Conservation (phyloP, 2,113 vertebrate genomes). For the Phyllostomus hastatus region DNA sequence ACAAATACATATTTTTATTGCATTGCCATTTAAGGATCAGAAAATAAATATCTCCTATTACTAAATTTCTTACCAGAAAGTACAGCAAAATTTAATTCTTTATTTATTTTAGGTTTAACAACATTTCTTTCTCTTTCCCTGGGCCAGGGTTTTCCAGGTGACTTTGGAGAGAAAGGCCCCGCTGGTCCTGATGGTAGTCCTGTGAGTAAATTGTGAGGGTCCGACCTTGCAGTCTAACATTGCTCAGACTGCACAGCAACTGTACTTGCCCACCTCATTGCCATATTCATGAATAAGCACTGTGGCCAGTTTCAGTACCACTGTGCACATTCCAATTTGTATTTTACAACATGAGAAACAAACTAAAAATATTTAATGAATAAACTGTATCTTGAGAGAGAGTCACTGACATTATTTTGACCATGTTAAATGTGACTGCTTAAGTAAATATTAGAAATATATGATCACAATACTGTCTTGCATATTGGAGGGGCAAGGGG, state of each 20-base stretch:
- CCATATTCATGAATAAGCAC: neutral
- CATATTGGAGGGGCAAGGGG: neutral
- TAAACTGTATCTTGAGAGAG: neutral
- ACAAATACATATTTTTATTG: neutral
- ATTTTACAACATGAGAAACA: neutral
- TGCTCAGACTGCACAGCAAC: neutral
- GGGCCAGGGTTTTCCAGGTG: constrained; percentile 88
- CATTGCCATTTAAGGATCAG: neutral
- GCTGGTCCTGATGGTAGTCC: constrained; percentile 94
- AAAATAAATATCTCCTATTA: neutral
- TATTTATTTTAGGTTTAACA: neutral
- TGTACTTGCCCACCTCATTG: neutral
- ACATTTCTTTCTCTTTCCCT: neutral
- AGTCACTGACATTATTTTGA: neutral
- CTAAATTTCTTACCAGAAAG: neutral
- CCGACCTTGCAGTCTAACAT: neutral
- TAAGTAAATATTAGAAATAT: neutral
- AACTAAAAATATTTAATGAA: neutral
- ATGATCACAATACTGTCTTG: neutral
- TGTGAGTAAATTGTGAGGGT: constrained; percentile 82
- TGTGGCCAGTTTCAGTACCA: neutral
- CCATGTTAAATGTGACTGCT: neutral
- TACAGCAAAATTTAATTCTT: neutral
- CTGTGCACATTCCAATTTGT: neutral
- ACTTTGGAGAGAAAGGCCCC: constrained; percentile 90